Evolutionary conservation across 2,113 vertebrate genomes (phyloP), one percentile per base, ranked within the genome.

Genomic region (Hippopotamus amphibius): DNA sequence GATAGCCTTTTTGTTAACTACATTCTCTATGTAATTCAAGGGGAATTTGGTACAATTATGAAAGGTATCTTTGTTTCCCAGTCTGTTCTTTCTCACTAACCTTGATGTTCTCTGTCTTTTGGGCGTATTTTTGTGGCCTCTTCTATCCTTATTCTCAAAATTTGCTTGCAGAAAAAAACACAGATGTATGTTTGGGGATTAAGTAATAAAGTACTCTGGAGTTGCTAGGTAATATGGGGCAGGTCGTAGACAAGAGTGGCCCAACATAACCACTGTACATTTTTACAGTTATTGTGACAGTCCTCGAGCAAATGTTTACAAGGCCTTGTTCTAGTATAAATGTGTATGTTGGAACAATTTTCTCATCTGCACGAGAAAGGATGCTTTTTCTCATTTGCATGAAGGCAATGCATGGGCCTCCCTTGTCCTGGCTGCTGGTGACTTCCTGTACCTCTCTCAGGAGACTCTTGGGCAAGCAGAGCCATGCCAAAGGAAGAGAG

Each of bases 261-360:
- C 46, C 55, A 17, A 61, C 14, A n/a, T 14, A 82, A 53, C 50
- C 55, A 65, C 6, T 16, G 10, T 21, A 28, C 43, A 14, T 22
- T 77, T 97, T 76, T 69, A 87, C 68, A 88, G 77, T 85, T 93
- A 65, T 74, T n/a, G 74, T 33, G 77, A 88, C 8, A 77, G 16
- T 61, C 82, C 74, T 91, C 10, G 55, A 77, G 82, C 41, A 90
- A 30, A 55, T 24, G 3, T 13, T 63, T 61, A 0, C 22, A 79
- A 82, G 46, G 4, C 83, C 68, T 93, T 63, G 15, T 72, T 95
- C 61, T 57, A 43, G 43, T 57, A 46, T 86, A 79, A 79, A 86
- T 57, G n/a, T 63, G 24, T 50, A 46, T 15, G 57, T 88, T 57
- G 26, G 30, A 90, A 53, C 59, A 69, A 48, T 66, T 71, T 71